Conservation (phyloP, 2,888 invertebrate species). For the Piscicola geometra region DNA sequence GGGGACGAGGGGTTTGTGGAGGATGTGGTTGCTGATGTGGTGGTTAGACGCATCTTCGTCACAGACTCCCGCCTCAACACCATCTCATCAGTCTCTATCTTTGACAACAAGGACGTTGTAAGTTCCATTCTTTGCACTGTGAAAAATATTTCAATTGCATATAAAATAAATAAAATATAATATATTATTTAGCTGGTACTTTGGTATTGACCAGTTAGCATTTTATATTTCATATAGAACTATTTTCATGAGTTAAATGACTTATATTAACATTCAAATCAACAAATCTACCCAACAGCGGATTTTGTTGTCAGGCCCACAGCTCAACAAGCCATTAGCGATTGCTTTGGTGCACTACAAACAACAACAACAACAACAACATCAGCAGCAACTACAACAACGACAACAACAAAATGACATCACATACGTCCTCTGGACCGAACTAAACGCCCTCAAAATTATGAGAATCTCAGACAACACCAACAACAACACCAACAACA, state of each 20-base stretch:
- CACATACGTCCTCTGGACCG: neutral
- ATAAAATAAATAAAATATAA: too few relatives aligned
- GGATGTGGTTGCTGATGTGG: neutral
- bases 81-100: neutral
- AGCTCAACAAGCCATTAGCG: neutral
- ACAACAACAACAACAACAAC: neutral
- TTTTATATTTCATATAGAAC: too few relatives aligned
- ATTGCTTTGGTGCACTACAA: neutral
- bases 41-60: neutral
- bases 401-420: neutral
- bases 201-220: too few relatives aligned
- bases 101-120: constrained; percentile 7
- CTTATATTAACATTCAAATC: too few relatives aligned
- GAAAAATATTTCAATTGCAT: neutral
- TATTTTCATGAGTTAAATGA: too few relatives aligned
- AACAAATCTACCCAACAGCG: neutral
- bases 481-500: neutral
- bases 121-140: neutral
- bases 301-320: neutral
- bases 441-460: neutral
- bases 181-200: too few relatives aligned
- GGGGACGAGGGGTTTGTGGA: neutral
- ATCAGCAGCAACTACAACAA: neutral
- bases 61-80: neutral
- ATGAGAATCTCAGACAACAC: neutral